Percentiles rank a stretch among this genome's conserved stretches.
These are phyloP conservation scores for Lepilemur septentrionalis DNA, from an alignment of 2,797 vertebrate species.

Conservation along the genomic window DNA sequence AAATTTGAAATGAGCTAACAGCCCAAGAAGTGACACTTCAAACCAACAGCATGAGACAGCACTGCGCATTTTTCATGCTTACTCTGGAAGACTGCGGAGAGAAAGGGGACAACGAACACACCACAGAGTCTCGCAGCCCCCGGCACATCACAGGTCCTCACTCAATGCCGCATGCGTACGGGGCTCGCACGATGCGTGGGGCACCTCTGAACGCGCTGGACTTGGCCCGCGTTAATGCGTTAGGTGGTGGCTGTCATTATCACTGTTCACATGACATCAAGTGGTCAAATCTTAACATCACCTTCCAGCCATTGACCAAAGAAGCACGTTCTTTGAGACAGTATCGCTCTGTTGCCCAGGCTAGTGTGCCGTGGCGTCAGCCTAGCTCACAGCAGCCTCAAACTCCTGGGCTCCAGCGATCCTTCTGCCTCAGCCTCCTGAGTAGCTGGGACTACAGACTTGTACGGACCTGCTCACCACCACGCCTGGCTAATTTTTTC, in stretches of 20 bases:
- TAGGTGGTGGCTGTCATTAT: neutral
- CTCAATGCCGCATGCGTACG: accelerated
- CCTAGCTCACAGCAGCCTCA: no score
- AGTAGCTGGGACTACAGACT: no score
- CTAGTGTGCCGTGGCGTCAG: no score
- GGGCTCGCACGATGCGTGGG: accelerated
- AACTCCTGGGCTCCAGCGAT: no score
- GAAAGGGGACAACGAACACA: accelerated
- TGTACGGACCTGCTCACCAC: no score
- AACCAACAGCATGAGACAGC: neutral
- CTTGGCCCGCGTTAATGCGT: accelerated
- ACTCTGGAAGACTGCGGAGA: neutral
- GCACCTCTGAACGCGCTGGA: neutral
- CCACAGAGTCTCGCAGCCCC: neutral
- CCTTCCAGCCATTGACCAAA: neutral
- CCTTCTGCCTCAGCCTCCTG: no score
- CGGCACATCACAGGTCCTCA: neutral
- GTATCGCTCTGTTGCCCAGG: neutral
- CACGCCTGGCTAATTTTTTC: no score
- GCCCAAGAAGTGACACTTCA: neutral
- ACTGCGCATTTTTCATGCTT: neutral
- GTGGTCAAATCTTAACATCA: neutral
- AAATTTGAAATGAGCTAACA: neutral
- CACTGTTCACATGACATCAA: accelerated
- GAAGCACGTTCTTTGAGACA: no score